A percentile compares a stretch with the other conserved stretches of the same genome.
phyloP scores from a whole-genome alignment of 2,113 vertebrate genomes.

The Anguilla rostrata region DNA sequence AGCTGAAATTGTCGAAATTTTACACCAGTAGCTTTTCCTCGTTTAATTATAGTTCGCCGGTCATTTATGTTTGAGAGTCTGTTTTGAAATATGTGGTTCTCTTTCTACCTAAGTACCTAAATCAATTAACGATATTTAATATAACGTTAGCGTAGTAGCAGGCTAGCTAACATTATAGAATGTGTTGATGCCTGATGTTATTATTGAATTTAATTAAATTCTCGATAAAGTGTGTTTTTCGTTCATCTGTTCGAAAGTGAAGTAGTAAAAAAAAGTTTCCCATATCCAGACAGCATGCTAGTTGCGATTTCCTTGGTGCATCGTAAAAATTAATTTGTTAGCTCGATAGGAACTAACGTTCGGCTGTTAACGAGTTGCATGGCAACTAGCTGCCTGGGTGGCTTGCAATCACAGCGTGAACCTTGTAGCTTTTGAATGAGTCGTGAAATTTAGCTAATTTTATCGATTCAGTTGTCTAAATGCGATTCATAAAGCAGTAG shows the following conservation, averaged over 20 bases:
- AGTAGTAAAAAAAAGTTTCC: neutral
- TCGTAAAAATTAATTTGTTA: neutral
- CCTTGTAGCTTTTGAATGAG: neutral
- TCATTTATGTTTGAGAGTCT: neutral
- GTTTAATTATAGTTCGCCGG: neutral
- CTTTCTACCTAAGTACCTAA: neutral
- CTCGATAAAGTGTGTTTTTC: neutral
- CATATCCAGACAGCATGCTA: neutral
- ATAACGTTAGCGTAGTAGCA: neutral
- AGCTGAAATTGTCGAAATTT: neutral
- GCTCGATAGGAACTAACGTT: neutral
- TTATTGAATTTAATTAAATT: neutral
- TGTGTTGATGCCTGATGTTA: neutral
- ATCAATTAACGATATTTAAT: neutral
- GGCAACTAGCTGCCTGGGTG: neutral
- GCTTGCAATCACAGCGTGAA: neutral
- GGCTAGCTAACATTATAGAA: neutral
- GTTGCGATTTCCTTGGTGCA: neutral
- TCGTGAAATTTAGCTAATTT: neutral
- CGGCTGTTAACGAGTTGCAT: neutral
- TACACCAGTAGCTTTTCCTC: neutral
- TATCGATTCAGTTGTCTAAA: neutral
- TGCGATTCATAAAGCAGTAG: neutral
- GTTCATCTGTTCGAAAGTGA: neutral
- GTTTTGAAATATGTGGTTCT: neutral